Evolutionary conservation across 2,888 invertebrate species (phyloP).

Genomic region (Leptinotarsa tumamoca): DNA sequence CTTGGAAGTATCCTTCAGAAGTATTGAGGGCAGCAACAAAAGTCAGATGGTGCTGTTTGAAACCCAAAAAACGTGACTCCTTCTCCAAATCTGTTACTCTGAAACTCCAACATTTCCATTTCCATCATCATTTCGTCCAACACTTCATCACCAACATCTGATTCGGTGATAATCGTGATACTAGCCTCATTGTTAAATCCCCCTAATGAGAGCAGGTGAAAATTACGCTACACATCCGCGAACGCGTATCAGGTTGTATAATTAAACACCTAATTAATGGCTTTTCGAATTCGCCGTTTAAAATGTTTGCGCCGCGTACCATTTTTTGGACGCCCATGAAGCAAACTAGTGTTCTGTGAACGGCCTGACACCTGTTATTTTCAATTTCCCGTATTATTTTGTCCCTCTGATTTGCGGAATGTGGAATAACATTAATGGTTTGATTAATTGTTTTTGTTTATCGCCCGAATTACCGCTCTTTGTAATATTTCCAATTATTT

Average conservation of each 20-base stretch:
- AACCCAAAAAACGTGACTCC: no score
- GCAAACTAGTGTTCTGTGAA: conserved; percentile 51
- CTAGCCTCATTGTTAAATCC: conserved; percentile 56
- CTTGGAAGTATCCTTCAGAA: no score
- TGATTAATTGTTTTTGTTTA: conserved; percentile 67
- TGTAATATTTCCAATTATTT: conserved; percentile 63
- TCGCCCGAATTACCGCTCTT: conserved; percentile 63
- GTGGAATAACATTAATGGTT: conserved; percentile 64
- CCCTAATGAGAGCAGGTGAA: conserved; percentile 56
- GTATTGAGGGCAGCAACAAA: no score
- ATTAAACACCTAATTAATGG: conserved; percentile 62
- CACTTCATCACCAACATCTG: background rate
- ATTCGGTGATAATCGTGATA: no score
- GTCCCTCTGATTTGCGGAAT: conserved; percentile 61
- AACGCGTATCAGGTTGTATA: conserved; percentile 58
- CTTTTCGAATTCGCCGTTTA: conserved; percentile 60
- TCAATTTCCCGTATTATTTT: conserved; percentile 64
- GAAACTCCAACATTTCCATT: no score
- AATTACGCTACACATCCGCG: conserved; percentile 54
- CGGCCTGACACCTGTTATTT: conserved; percentile 65
- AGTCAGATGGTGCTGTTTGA: no score
- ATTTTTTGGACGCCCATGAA: conserved; percentile 56
- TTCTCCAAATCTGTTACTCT: no score
- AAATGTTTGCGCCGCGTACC: conserved; percentile 53
- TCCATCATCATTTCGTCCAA: background rate